These are phyloP conservation scores for Penelope pileata DNA, from an alignment of 2,113 vertebrate species.

Conservation along the genomic window DNA sequence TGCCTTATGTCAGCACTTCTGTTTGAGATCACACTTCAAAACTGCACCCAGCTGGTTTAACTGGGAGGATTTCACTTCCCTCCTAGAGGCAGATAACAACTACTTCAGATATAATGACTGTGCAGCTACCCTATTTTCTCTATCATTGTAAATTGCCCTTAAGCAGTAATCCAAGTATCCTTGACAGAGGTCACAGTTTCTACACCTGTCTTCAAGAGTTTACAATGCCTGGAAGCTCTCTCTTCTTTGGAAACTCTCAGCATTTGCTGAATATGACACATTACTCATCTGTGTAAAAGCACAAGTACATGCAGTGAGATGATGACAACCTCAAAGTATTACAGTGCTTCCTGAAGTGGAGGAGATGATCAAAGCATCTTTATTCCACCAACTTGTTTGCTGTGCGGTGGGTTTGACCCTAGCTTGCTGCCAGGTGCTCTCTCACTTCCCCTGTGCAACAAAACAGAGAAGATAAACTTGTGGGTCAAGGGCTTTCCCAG, in stretches of 20 bases:
- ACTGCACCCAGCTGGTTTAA: neutral
- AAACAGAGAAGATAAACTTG: neutral
- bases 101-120: neutral
- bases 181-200: neutral
- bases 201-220: neutral
- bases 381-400: neutral
- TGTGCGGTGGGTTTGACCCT: neutral
- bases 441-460: neutral
- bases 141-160: neutral
- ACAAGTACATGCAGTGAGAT: neutral
- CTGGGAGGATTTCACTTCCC: neutral
- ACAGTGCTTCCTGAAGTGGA: neutral
- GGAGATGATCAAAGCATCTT: neutral
- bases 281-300: neutral
- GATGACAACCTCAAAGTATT: neutral
- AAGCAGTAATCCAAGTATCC: neutral
- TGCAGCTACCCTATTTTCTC: neutral
- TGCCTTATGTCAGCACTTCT: constrained; percentile 29
- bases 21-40: neutral
- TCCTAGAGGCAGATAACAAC: neutral
- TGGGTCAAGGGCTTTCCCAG: neutral
- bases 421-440: neutral
- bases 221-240: neutral
- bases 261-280: neutral
- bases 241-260: neutral